Evolutionary conservation across 2,888 invertebrate species (phyloP).

Genomic region (Dorcus hopei): DNA sequence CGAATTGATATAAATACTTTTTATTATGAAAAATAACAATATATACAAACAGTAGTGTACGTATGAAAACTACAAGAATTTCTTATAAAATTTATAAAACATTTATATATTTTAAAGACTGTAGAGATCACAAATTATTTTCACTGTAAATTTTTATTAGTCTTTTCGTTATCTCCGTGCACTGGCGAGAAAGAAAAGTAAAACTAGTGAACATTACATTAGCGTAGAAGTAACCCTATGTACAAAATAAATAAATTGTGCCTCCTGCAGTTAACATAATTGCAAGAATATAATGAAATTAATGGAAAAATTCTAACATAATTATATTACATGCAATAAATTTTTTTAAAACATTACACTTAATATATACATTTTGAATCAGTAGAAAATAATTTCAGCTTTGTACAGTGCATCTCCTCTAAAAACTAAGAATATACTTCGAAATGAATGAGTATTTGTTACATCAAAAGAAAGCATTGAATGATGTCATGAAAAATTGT

Average conservation of each 20-base stretch:
- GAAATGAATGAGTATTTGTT: no score
- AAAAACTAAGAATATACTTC: slow-evolving; percentile 1
- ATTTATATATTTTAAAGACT: slow-evolving; percentile 1
- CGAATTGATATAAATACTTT: slow-evolving; percentile 1
- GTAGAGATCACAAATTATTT: slow-evolving; percentile 1
- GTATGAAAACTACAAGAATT: background rate
- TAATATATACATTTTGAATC: background rate
- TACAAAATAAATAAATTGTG: slow-evolving; percentile 2
- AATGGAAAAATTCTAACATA: background rate
- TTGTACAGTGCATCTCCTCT: background rate
- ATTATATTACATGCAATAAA: no score
- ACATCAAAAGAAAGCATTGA: no score
- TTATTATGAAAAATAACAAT: slow-evolving; percentile 5
- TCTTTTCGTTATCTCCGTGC: background rate
- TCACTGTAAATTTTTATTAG: slow-evolving; percentile 3
- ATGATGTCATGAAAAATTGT: no score
- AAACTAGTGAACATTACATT: no score
- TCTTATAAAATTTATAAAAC: slow-evolving; percentile 2
- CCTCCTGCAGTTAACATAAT: background rate
- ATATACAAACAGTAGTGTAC: slow-evolving; percentile 5
- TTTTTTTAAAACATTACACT: no score
- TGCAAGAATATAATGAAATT: background rate
- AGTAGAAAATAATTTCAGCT: background rate
- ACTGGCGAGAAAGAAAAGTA: no score
- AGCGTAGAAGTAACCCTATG: background rate